Evolutionary conservation across 1,140 invertebrate species (phyloP), one percentile per base, ranked within the genome.

Genomic region (Trachelipus rathkii): DNA sequence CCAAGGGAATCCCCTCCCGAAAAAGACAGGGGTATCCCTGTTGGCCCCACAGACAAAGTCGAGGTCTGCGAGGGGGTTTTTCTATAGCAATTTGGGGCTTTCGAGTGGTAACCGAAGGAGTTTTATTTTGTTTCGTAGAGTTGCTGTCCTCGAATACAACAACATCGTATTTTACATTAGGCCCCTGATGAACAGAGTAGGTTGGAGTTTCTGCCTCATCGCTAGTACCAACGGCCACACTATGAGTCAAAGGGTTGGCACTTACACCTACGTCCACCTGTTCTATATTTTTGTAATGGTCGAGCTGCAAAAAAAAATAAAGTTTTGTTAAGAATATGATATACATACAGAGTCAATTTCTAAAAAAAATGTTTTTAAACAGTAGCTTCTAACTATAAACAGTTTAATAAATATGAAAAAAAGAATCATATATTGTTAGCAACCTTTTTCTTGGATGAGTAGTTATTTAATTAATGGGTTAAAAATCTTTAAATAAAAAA

Each of bases 91-190:
- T 13, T 19, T 13, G 50, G 8, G 50, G 11, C 50, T 60, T 60
- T 60, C 50, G 50, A 15, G 11, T 2, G 50, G 50, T 19, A 13
- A 60, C 50, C 3, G 50, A 60, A 60, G 50, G 50, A 19, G 50
- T 19, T 19, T 60, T 60, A 3, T 13, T 15, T 19, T 60, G 50
- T 8, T 19, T 60, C 11, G 50, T 4, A 3, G 50, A 13, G 50
- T 60, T 60, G 50, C 8, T 60, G 50, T 13, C 19, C 50, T 60
- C 50, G 8, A 15, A 13, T 4, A 81, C 77, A 66, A 81, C 75
- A 1, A 81, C 79, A 69, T 81, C 77, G 33, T 81, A 81, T n/a
- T 81, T 81, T 10, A 81, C 74, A 70, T 81, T 81, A 5, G 79
- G 79, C 1, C 79, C 79, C 8, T 75, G 74, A 71, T 81, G 79